A percentile compares a stretch with the other conserved stretches of the same genome.
phyloP scores from a whole-genome alignment of 64 coral and sea anemone species.

The Porites lutea region DNA sequence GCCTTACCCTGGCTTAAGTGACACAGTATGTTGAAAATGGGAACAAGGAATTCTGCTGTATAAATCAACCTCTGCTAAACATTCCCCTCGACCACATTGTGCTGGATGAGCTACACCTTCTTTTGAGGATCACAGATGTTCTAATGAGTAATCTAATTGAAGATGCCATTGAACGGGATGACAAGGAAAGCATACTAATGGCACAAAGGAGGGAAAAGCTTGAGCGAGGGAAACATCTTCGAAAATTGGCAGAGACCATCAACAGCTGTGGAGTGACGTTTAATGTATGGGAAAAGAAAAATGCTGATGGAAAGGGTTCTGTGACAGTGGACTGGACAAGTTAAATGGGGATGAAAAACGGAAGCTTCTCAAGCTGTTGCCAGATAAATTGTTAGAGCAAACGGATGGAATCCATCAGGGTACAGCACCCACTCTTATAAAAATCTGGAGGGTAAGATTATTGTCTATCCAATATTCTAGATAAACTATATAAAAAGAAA shows the following conservation, averaged over 20 bases:
- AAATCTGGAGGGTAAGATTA: too few species aligned
- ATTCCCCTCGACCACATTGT: constrained; percentile 67
- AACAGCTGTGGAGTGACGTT: constrained; percentile 79
- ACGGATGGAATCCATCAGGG: too few species aligned
- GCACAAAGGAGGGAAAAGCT: background rate
- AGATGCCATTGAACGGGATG: constrained; percentile 56
- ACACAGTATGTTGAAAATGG: background rate
- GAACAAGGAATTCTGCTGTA: background rate
- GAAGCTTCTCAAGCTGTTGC: constrained; percentile 19
- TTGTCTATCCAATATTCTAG: too few species aligned
- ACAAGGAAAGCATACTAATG: constrained; percentile 13
- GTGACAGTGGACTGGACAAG: constrained; percentile 67
- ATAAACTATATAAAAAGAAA: too few species aligned
- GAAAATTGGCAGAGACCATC: constrained; percentile 31
- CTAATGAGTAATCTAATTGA: constrained; percentile 58
- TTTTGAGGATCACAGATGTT: constrained; percentile 62
- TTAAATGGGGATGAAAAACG: constrained; percentile 80
- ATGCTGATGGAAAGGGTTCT: constrained; percentile 74
- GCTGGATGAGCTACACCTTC: constrained; percentile 66
- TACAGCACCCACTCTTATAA: too few species aligned
- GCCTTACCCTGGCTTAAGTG: background rate
- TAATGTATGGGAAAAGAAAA: constrained; percentile 74
- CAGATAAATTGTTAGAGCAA: too few species aligned
- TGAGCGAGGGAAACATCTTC: background rate
- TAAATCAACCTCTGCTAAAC: constrained; percentile 37